Base-by-base conservation (phyloP, 2,888 invertebrate genomes). In the Thymelicus sylvestris region DNA sequence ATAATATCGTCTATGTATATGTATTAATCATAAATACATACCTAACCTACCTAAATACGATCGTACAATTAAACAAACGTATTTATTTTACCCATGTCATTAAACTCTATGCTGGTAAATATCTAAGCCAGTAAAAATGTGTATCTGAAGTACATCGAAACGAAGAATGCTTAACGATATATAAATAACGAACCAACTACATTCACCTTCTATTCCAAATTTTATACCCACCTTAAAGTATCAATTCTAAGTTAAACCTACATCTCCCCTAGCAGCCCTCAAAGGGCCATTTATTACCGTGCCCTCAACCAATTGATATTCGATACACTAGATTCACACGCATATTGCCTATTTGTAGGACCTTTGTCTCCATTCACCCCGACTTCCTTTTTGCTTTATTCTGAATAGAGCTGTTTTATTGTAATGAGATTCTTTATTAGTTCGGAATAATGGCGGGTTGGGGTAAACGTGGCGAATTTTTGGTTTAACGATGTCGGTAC, bases 301-400 rank as follows among this genome's bases (percentile, higher is more conserved):
- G 75, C 82, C 75, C 75, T 82, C 77, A 78, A 75, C 82, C 90
- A 89, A 92, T 92, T 90, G 90, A 89, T 90, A 91, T 92, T 89
- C 91, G 91, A 90, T 90, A 91, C 91, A 91, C 83, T 86, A 84
- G 81, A 87, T 90, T 89, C 90, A 90, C 92, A 90, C 90, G 87
- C 87, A 87, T 87, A 88, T 87, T 83, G 84, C 85, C 86, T 86
- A 89, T 92, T 92, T 88, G 89, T 88, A 84, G 85, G 83, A 78
- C 81, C 87, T 89, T 90, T 89, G 85, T 84, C 78, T 83, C 81
- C 84, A 83, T 79, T 83, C 75, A 77, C 78, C 78, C 83, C 81
- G 79, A 74, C 81, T 74, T 77, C 57, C 68, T 62, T 52, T 60
- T 50, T 61, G 62, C 50, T 62, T 57, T 69, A 69, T 68, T 47